Evolutionary conservation across 2,797 vertebrate genomes (phyloP).

Genomic region (Neoniphon sammara): DNA sequence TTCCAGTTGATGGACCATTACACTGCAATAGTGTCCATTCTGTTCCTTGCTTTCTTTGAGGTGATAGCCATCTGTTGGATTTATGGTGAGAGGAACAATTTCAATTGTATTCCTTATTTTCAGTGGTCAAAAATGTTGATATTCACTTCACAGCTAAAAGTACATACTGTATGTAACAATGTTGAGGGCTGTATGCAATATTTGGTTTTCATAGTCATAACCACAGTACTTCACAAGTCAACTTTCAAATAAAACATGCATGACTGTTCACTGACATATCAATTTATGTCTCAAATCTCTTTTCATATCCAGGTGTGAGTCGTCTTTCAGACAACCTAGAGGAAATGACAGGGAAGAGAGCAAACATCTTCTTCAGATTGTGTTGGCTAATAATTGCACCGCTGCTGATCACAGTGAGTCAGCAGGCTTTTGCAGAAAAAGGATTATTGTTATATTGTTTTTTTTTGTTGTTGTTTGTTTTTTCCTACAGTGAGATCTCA

Average conservation of each 20-base stretch:
- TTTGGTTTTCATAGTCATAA: background rate
- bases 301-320: constrained; percentile 71
- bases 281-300: background rate
- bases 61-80: constrained; percentile 81
- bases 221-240: background rate
- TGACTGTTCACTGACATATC: background rate
- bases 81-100: constrained; percentile 75
- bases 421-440: background rate
- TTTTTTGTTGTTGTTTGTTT: background rate
- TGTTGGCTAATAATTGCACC: constrained; percentile 82
- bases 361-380: constrained; percentile 78
- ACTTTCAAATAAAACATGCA: background rate
- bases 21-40: constrained; percentile 84
- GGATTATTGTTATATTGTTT: too few relatives aligned
- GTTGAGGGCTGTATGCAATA: background rate
- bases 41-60: constrained; percentile 86
- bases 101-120: background rate
- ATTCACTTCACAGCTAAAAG: background rate
- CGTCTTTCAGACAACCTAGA: constrained; percentile 78
- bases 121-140: too few relatives aligned
- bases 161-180: background rate
- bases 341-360: constrained; percentile 80
- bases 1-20: constrained; percentile 88
- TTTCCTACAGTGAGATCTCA: background rate
- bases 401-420: constrained; percentile 76